Base-by-base conservation (phyloP, 2,888 invertebrate species). In the Lathronympha strigana region DNA sequence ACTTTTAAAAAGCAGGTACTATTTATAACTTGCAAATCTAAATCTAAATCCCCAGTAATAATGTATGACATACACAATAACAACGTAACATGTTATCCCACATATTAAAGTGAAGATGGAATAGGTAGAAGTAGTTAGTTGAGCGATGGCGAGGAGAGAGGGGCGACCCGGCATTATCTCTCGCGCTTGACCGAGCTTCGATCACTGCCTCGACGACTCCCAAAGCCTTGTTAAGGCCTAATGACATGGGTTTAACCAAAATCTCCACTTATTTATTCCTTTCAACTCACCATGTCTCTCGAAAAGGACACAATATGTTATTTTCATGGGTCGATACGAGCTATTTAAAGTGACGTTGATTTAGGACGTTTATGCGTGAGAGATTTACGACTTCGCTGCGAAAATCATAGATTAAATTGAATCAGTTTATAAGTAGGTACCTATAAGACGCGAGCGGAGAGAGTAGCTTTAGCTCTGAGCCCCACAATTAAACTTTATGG, bases 121-220 rank as follows among this genome's bases (percentile, higher is more conserved):
- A 70, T 28, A 67, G 55, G 63, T 51, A 57, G 54, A 67, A 68
- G 72, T 68, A 73, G 74, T 71, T 76, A 73, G 76, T 70, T 74
- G 72, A 68, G 76, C 74, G 72, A 76, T 73, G 8, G 67, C 43
- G 64, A 61, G 15, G 57, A 53, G 21, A 36, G 40, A 54, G 74
- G 71, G 69, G 68, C 38, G 47, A 58, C 45, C 57, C 53, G 72
- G 81, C 71, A 82, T 87, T 91, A 90, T 90, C 91, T 91, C 89
- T 89, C 78, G 76, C 87, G 84, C 86, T 88, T 88, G 90, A 88
- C 88, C 87, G 89, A 84, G 84, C 88, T 86, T 84, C 83, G 87
- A 90, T 88, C 86, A 83, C 83, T 79, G 86, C 79, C 79, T 84
- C 86, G 81, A 76, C 83, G 85, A 81, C 79, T 84, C 73, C 83